A percentile compares a stretch with the other conserved stretches of the same genome.
phyloP scores from a whole-genome alignment of 2,113 vertebrate genomes.

The Leucopsar rothschildi region DNA sequence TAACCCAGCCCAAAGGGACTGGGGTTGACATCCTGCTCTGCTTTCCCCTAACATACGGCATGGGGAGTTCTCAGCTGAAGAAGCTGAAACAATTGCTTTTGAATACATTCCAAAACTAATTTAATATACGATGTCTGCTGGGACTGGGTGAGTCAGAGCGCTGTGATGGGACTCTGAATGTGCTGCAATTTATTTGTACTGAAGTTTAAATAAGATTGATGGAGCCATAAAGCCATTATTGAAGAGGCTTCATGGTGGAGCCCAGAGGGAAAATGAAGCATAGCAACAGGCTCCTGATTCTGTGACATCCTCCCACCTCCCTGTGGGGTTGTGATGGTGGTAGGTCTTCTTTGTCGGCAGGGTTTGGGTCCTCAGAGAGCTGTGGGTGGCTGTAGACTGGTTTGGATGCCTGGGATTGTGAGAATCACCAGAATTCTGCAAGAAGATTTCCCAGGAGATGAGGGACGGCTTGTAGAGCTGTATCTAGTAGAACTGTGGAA shows the following conservation, averaged over 20 bases:
- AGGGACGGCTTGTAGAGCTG: background rate
- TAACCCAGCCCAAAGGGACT: rapidly evolving
- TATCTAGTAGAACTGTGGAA: background rate
- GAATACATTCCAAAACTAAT: constrained; percentile 63
- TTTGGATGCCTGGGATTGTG: background rate
- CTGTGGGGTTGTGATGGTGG: background rate
- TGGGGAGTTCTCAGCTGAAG: background rate
- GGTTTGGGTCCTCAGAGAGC: background rate
- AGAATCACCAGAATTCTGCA: background rate
- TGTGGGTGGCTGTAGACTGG: background rate
- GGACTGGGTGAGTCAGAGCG: constrained; percentile 63
- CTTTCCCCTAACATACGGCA: background rate
- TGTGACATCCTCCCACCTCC: background rate
- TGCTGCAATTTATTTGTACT: constrained; percentile 35
- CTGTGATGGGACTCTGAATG: constrained; percentile 42
- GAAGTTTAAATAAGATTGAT: constrained; percentile 66
- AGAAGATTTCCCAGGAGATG: background rate
- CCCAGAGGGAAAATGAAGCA: background rate
- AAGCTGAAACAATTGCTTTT: constrained; percentile 56
- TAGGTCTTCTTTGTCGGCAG: rapidly evolving
- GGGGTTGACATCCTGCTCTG: background rate
- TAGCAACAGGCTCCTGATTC: background rate
- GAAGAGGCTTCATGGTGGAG: background rate
- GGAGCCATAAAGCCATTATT: constrained; percentile 41
- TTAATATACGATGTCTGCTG: constrained; percentile 37